A percentile compares a stretch with the other conserved stretches of the same genome.
These are phyloP conservation scores for Eospalax fontanierii DNA, from an alignment of 2,797 vertebrate species.

Conservation along the genomic window DNA sequence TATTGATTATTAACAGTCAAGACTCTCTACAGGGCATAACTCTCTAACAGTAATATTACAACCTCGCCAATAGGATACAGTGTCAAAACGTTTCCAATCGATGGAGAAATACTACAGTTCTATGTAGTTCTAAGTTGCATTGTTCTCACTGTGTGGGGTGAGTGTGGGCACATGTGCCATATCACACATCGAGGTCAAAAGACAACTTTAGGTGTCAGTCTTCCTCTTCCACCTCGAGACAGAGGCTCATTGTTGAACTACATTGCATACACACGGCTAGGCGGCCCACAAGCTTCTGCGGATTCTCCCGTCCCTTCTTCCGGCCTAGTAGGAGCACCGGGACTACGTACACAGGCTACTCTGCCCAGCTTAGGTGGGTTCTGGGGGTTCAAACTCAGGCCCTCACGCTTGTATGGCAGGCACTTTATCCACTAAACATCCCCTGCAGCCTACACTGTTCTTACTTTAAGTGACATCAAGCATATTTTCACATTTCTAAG, in stretches of 20 bases:
- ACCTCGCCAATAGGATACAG: background rate
- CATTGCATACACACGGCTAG: background rate
- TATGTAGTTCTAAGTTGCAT: background rate
- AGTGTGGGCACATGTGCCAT: background rate
- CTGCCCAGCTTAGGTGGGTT: background rate
- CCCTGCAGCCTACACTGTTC: background rate
- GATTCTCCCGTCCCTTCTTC: background rate
- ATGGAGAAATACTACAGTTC: background rate
- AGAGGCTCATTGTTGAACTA: background rate
- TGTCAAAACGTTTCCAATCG: background rate
- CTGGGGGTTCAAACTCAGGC: background rate
- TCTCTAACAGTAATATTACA: background rate
- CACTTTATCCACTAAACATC: background rate
- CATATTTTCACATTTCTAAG: background rate
- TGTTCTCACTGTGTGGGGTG: background rate
- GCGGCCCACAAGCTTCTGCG: background rate
- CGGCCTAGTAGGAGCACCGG: background rate
- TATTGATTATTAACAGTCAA: slow-evolving; percentile 44
- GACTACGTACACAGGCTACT: background rate
- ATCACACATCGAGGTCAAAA: background rate
- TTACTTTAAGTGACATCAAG: background rate
- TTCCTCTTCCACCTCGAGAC: background rate
- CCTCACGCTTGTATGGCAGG: background rate
- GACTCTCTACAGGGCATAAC: background rate
- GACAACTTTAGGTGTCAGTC: background rate